Evolutionary conservation across 1,140 invertebrate genomes (phyloP).

Genomic region (Rhagoletis pomonella): DNA sequence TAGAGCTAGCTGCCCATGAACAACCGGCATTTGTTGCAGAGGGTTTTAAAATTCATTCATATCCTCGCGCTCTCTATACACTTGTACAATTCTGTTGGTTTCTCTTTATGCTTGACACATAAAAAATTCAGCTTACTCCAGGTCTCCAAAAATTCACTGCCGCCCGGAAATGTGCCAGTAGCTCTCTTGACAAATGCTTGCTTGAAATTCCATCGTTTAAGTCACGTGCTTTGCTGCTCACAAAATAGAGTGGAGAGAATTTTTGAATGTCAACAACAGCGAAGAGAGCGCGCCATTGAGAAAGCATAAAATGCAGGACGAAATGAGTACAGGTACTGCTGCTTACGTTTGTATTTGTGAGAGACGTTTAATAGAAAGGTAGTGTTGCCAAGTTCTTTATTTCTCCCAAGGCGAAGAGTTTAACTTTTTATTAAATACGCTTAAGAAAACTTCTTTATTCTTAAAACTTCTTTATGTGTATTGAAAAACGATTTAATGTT

Average conservation of each 20-base stretch:
- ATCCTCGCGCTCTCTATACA: neutral
- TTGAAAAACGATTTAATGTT: too few relatives aligned
- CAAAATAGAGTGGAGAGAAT: neutral
- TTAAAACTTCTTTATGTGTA: too few relatives aligned
- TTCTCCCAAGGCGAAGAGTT: too few relatives aligned
- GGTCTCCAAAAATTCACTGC: constrained; percentile 33
- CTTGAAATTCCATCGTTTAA: constrained; percentile 35
- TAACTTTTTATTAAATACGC: too few relatives aligned
- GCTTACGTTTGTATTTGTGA: too few relatives aligned
- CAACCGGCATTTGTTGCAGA: neutral
- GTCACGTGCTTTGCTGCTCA: constrained; percentile 34
- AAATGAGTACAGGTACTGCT: too few relatives aligned
- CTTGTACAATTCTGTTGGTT: too few relatives aligned
- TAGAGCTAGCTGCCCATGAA: neutral
- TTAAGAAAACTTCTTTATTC: too few relatives aligned
- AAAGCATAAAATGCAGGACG: neutral
- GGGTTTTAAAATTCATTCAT: neutral
- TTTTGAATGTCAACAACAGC: neutral
- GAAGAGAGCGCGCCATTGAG: neutral
- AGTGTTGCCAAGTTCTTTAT: too few relatives aligned
- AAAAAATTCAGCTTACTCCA: neutral
- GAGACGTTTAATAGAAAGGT: too few relatives aligned
- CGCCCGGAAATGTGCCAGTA: constrained; percentile 16
- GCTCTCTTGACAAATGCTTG: neutral
- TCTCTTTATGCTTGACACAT: too few relatives aligned